Evolutionary conservation across 2,888 invertebrate genomes (phyloP).

Genomic region (Xestobium rufovillosum): DNA sequence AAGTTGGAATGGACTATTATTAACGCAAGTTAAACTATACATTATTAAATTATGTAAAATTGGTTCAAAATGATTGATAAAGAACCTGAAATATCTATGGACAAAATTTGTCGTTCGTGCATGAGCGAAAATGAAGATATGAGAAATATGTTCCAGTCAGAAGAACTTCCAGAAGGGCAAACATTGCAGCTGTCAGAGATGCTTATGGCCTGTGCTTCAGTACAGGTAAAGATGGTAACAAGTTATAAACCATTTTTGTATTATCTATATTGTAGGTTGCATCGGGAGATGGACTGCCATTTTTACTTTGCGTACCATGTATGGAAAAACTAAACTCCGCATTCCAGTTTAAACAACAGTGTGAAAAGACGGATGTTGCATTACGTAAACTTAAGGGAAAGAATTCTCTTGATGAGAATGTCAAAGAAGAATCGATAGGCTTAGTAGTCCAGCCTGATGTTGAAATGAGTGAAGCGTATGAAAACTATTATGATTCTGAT

Average conservation of each 20-base stretch:
- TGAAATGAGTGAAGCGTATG: constrained; percentile 17
- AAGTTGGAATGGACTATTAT: too few species aligned
- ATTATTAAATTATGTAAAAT: too few species aligned
- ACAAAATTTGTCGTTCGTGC: constrained; percentile 42
- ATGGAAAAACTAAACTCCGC: constrained; percentile 38
- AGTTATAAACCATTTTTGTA: too few species aligned
- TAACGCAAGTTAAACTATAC: too few species aligned
- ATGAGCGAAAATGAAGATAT: constrained; percentile 37
- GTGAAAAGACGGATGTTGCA: constrained; percentile 39
- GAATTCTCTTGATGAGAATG: neutral
- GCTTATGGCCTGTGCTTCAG: constrained; percentile 41
- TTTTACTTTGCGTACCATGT: constrained; percentile 36
- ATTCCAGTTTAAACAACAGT: constrained; percentile 40
- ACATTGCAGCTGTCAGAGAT: constrained; percentile 38
- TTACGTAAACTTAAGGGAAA: constrained; percentile 29
- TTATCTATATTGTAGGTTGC: too few species aligned
- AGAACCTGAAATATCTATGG: constrained; percentile 32
- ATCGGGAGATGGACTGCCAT: constrained; percentile 39
- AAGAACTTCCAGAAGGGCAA: constrained; percentile 30
- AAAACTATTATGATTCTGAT: constrained; percentile 21
- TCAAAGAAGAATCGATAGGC: constrained; percentile 29
- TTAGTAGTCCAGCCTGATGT: constrained; percentile 26
- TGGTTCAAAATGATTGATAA: constrained; percentile 33
- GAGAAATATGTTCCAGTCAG: constrained; percentile 39
- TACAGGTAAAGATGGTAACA: constrained; percentile 38